phyloP scores from a whole-genome alignment of 2,888 invertebrate species.

The Lycocerus yunnanus region DNA sequence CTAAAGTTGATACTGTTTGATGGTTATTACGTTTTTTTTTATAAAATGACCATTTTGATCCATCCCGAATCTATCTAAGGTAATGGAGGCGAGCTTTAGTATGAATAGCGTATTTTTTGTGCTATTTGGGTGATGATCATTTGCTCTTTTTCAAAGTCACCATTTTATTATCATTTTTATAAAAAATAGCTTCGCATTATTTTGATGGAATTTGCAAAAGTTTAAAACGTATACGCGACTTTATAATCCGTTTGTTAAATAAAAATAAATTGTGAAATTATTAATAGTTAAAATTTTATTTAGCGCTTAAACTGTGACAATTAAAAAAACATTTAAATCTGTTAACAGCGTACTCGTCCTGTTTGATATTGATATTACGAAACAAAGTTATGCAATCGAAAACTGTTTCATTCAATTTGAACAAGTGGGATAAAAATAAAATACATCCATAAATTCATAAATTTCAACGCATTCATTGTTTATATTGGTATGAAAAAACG shows the following conservation, averaged over 20 bases:
- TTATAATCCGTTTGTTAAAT: not conserved
- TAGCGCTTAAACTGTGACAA: not conserved
- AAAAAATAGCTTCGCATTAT: not conserved
- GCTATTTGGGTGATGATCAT: slow-evolving; percentile 2
- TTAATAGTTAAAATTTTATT: not conserved
- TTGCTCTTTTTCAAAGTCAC: not conserved
- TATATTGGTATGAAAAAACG: slow-evolving; percentile 39
- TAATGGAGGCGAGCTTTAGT: slow-evolving; percentile 1
- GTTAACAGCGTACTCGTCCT: not conserved
- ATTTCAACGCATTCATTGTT: slow-evolving; percentile 34
- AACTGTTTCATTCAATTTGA: slow-evolving; percentile 31
- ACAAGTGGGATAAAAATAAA: slow-evolving; percentile 25
- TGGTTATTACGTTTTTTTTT: slow-evolving; percentile 4
- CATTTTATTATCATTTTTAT: not conserved
- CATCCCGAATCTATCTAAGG: not conserved
- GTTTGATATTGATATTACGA: slow-evolving; percentile 6
- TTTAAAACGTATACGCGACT: not conserved
- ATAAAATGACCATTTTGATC: slow-evolving; percentile 1
- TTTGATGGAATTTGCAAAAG: not conserved
- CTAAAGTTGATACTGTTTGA: slow-evolving; percentile 2
- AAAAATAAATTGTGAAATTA: not conserved
- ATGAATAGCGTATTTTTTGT: slow-evolving; percentile 4
- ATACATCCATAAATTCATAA: slow-evolving; percentile 31
- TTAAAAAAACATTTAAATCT: not conserved
- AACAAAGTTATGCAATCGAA: slow-evolving; percentile 28